Conservation (phyloP, 1,140 invertebrate genomes). For the Branchinecta lindahli region DNA sequence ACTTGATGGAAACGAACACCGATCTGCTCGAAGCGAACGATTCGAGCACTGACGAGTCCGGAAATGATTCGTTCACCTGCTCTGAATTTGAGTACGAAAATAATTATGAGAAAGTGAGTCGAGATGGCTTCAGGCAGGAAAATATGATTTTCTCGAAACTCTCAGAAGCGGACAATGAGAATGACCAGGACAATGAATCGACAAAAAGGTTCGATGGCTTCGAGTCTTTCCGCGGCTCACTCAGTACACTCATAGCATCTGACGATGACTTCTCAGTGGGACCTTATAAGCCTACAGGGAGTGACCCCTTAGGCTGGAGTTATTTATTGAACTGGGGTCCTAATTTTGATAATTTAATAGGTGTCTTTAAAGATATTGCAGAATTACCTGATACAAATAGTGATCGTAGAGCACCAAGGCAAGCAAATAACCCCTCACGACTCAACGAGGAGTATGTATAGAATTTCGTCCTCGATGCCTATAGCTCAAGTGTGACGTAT, state of each 20-base stretch:
- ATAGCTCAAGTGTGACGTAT: no score
- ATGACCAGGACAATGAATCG: constrained; percentile 33
- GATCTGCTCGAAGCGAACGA: constrained; percentile 30
- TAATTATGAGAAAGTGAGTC: constrained; percentile 47
- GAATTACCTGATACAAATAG: constrained; percentile 68
- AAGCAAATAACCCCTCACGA: background rate
- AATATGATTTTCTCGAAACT: constrained; percentile 53
- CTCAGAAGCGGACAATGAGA: constrained; percentile 37
- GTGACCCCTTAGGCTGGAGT: constrained; percentile 73
- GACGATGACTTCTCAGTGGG: constrained; percentile 63
- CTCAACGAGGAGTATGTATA: constrained; percentile 3
- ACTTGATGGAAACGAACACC: constrained; percentile 33
- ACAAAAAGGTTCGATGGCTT: constrained; percentile 60
- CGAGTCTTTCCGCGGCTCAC: constrained; percentile 77
- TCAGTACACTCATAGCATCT: constrained; percentile 78
- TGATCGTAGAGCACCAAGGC: constrained; percentile 29
- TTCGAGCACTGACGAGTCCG: constrained; percentile 82
- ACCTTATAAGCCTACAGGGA: constrained; percentile 56
- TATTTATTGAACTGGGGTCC: constrained; percentile 89
- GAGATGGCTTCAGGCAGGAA: constrained; percentile 32
- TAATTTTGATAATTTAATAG: constrained; percentile 83
- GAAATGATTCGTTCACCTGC: constrained; percentile 93
- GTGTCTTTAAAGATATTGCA: constrained; percentile 90
- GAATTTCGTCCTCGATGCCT: background rate
- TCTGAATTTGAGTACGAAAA: constrained; percentile 95